These are phyloP conservation scores for Trichoplusia ni DNA, from an alignment of 1,140 invertebrate genomes.

Conservation along the genomic window DNA sequence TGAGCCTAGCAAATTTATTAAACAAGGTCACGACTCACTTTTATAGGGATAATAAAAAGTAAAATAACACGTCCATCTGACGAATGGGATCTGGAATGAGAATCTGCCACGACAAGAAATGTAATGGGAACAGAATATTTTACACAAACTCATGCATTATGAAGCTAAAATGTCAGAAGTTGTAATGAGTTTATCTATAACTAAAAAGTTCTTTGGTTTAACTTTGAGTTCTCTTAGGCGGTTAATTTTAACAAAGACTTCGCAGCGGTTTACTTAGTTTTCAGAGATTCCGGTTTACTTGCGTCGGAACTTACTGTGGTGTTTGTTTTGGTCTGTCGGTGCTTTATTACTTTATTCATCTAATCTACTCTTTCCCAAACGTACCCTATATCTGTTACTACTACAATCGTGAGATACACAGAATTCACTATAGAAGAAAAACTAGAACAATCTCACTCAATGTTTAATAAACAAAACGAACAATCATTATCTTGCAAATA, in stretches of 20 bases:
- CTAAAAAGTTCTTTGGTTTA: conserved; percentile 13
- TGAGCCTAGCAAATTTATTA: conserved; percentile 44
- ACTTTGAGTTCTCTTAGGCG: conserved; percentile 3
- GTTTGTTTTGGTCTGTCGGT: no score
- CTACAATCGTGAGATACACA: no score
- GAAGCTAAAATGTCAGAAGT: conserved; percentile 9
- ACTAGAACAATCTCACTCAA: no score
- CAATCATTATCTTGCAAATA: no score
- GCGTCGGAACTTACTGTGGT: no score
- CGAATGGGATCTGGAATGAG: conserved; percentile 65
- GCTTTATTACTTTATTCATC: no score
- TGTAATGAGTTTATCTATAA: conserved; percentile 31
- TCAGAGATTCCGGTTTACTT: not conserved
- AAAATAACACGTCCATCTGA: conserved; percentile 67
- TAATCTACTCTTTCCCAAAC: no score
- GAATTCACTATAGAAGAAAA: no score
- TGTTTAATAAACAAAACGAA: no score
- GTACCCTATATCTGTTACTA: no score
- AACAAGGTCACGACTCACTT: conserved; percentile 60
- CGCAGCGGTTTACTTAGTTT: conserved; percentile 7
- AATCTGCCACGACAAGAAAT: conserved; percentile 44
- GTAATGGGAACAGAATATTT: not conserved
- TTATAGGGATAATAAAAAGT: conserved; percentile 70
- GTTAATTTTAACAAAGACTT: conserved; percentile 10
- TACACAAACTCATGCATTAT: conserved; percentile 9